phyloP scores from a whole-genome alignment of 2,888 invertebrate species.

The Ophonus ardosiacus region DNA sequence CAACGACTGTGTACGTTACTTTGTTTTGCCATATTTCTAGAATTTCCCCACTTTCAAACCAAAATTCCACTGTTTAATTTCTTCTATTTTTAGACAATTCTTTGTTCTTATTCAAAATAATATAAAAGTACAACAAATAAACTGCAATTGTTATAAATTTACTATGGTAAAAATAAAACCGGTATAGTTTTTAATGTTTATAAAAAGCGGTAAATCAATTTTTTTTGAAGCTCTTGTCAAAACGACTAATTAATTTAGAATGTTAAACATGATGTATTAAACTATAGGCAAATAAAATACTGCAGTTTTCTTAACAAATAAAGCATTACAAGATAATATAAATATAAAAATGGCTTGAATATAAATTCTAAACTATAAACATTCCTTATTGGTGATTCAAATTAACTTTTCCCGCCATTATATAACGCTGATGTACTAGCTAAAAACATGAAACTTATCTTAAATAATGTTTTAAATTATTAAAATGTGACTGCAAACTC shows the following conservation, averaged over 20 bases:
- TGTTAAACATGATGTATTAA: background rate
- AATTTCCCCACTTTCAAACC: slow-evolving; percentile 34
- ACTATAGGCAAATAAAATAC: too few species aligned
- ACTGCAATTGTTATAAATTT: background rate
- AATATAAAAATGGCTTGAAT: too few species aligned
- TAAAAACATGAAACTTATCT: too few species aligned
- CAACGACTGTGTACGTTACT: slow-evolving; percentile 48
- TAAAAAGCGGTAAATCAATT: background rate
- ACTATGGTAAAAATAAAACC: background rate
- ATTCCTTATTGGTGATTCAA: too few species aligned
- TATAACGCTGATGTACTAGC: too few species aligned
- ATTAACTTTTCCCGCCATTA: too few species aligned
- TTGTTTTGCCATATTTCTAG: slow-evolving; percentile 44
- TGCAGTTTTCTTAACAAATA: too few species aligned
- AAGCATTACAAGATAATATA: too few species aligned
- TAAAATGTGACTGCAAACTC: too few species aligned
- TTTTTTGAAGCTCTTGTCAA: slow-evolving; percentile 5
- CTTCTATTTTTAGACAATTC: background rate
- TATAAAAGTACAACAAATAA: background rate
- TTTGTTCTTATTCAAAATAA: background rate
- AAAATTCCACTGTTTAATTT: slow-evolving; percentile 34
- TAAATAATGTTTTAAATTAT: too few species aligned
- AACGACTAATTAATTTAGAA: background rate
- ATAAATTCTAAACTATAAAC: too few species aligned
- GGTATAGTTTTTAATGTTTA: background rate